phyloP scores from a whole-genome alignment of 1,140 invertebrate genomes.

The Bicyclus anynana region DNA sequence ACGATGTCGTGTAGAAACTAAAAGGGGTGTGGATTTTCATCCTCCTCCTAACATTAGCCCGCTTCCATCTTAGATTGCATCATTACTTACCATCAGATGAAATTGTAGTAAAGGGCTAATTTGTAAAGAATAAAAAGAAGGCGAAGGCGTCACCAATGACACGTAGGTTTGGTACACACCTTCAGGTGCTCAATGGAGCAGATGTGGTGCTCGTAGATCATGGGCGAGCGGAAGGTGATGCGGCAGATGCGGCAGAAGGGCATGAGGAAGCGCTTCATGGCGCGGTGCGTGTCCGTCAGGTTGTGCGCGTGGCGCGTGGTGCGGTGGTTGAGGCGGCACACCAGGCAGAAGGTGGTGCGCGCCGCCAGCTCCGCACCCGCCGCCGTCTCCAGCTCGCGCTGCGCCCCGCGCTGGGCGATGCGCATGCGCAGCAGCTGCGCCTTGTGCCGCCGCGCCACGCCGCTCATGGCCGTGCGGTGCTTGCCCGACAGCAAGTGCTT shows the following conservation, averaged over 20 bases:
- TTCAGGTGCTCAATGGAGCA: conserved; percentile 88
- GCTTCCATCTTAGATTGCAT: too few relatives aligned
- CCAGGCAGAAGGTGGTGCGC: conserved; percentile 84
- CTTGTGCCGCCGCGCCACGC: conserved; percentile 83
- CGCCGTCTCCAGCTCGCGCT: conserved; percentile 83
- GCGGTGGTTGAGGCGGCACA: conserved; percentile 89
- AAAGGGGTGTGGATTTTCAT: too few relatives aligned
- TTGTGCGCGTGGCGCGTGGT: conserved; percentile 86
- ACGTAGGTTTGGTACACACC: too few relatives aligned
- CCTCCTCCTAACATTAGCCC: too few relatives aligned
- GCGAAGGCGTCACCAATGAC: too few relatives aligned
- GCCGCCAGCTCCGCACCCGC: conserved; percentile 81
- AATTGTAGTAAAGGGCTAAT: too few relatives aligned
- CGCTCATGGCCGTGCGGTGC: conserved; percentile 84
- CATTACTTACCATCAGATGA: too few relatives aligned
- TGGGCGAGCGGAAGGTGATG: conserved; percentile 86
- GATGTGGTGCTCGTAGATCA: conserved; percentile 88
- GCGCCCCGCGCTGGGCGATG: conserved; percentile 83
- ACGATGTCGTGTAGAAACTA: too few relatives aligned
- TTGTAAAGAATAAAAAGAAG: too few relatives aligned
- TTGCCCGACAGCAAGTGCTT: conserved; percentile 83
- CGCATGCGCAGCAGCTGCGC: conserved; percentile 85
- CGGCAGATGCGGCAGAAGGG: conserved; percentile 86
- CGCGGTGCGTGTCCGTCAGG: conserved; percentile 85
- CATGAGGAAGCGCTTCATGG: conserved; percentile 89